Evolutionary conservation across 1,140 invertebrate species (phyloP).

Genomic region (Dreissena polymorpha): DNA sequence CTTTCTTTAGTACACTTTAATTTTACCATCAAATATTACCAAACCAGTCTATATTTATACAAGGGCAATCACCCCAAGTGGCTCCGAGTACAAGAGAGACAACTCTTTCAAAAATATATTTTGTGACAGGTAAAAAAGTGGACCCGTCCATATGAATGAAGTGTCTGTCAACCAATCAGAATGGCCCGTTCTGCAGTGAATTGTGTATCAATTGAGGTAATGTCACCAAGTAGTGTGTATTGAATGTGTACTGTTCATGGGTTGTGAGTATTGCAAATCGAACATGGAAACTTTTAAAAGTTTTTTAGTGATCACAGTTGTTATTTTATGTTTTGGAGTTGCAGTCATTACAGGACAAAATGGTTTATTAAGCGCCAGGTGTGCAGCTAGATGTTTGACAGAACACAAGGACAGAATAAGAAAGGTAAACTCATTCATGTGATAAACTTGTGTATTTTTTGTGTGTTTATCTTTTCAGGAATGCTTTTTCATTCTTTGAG

Average conservation of each 20-base stretch:
- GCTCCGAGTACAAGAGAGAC: background rate
- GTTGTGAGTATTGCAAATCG: slow-evolving; percentile 28
- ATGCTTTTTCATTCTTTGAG: too few species aligned
- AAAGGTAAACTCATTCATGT: slow-evolving; percentile 23
- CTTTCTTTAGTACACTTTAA: too few species aligned
- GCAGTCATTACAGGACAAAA: slow-evolving; percentile 51
- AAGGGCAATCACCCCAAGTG: slow-evolving; percentile 15
- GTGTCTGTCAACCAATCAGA: slow-evolving; percentile 46
- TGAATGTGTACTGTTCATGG: slow-evolving; percentile 13
- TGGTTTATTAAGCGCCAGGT: slow-evolving; percentile 55
- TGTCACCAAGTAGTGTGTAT: slow-evolving; percentile 52
- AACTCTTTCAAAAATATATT: background rate
- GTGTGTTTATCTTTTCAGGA: too few species aligned
- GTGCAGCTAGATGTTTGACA: slow-evolving; percentile 51
- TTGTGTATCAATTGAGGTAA: slow-evolving; percentile 32
- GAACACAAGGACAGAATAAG: slow-evolving; percentile 52
- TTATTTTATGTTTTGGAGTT: slow-evolving; percentile 57
- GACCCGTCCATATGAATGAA: slow-evolving; percentile 56
- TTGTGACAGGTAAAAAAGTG: slow-evolving; percentile 35
- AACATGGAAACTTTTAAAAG: slow-evolving; percentile 55
- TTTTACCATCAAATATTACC: too few species aligned
- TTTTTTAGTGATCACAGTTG: slow-evolving; percentile 48
- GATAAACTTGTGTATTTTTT: background rate
- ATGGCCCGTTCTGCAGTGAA: slow-evolving; percentile 5
- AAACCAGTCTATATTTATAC: too few species aligned